Percentiles rank a stretch among this genome's conserved stretches.
Evolutionary conservation across 2,888 invertebrate genomes (phyloP).

Genomic region (Microdon myrmicae): DNA sequence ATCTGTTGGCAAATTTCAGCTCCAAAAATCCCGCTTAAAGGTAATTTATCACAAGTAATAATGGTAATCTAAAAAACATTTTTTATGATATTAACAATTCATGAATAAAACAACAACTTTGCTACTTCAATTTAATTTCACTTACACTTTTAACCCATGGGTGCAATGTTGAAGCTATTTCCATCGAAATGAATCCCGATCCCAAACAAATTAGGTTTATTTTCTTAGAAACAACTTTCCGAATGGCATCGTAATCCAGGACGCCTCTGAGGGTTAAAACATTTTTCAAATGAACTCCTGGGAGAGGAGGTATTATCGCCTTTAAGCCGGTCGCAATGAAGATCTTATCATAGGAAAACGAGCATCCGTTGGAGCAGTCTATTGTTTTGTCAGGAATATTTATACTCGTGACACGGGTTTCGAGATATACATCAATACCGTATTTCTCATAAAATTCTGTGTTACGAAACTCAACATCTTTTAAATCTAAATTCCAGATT

Average conservation of each 20-base stretch:
- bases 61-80: too few relatives aligned
- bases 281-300: conserved; percentile 78
- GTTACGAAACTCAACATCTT: conserved; percentile 77
- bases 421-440: conserved; percentile 79
- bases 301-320: conserved; percentile 74
- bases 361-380: conserved; percentile 74
- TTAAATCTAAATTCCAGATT: conserved; percentile 75
- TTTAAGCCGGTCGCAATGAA: conserved; percentile 87
- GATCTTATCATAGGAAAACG: conserved; percentile 77
- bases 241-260: conserved; percentile 77
- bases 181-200: conserved; percentile 92
- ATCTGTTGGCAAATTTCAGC: conserved; percentile 79
- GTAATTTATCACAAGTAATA: conserved; percentile 78
- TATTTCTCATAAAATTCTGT: conserved; percentile 79
- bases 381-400: conserved; percentile 74
- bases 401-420: conserved; percentile 76
- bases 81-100: too few relatives aligned
- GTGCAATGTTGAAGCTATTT: conserved; percentile 82
- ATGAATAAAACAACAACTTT: too few relatives aligned
- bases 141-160: conserved; percentile 76
- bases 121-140: conserved; percentile 60
- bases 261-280: conserved; percentile 80
- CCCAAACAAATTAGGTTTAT: conserved; percentile 88
- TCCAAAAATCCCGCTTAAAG: conserved; percentile 83
- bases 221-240: conserved; percentile 71